Conservation (phyloP, 2,888 invertebrate species). For the Venusia cambrica region DNA sequence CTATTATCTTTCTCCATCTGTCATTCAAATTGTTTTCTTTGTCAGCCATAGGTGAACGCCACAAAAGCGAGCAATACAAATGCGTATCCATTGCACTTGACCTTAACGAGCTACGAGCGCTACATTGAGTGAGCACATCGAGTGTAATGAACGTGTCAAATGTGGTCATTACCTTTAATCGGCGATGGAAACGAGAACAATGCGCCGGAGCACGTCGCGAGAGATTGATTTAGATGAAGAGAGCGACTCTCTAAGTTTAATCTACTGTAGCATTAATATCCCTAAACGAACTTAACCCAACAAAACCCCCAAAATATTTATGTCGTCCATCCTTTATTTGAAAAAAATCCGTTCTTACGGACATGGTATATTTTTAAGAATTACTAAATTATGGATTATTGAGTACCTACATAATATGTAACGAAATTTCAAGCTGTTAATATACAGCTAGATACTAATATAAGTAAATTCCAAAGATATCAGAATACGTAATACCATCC, state of each 20-base stretch:
- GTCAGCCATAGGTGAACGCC: conserved; percentile 34
- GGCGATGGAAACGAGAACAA: conserved; percentile 63
- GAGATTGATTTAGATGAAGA: conserved; percentile 68
- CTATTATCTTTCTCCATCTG: conserved; percentile 14
- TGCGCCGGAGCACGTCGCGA: conserved; percentile 45
- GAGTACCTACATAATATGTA: no score
- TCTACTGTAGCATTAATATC: no score
- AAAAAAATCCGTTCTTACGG: no score
- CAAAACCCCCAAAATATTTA: no score
- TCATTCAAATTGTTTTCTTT: conserved; percentile 30
- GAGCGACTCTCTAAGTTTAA: conserved; percentile 37
- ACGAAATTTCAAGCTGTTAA: no score
- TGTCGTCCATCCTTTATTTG: no score
- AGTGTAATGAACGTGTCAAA: conserved; percentile 60
- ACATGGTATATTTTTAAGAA: no score
- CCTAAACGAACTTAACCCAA: no score
- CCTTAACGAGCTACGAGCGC: conserved; percentile 44
- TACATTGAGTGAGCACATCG: conserved; percentile 28
- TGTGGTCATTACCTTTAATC: conserved; percentile 68
- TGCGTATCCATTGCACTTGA: conserved; percentile 56
- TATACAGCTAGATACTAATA: no score
- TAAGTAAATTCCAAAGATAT: conserved; percentile 1
- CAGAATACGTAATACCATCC: no score
- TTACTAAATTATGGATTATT: no score
- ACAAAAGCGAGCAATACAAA: conserved; percentile 43